Evolutionary conservation across 2,888 invertebrate species (phyloP), one percentile per base, ranked within the genome.

Genomic region (Lasioglossum figueresi): DNA sequence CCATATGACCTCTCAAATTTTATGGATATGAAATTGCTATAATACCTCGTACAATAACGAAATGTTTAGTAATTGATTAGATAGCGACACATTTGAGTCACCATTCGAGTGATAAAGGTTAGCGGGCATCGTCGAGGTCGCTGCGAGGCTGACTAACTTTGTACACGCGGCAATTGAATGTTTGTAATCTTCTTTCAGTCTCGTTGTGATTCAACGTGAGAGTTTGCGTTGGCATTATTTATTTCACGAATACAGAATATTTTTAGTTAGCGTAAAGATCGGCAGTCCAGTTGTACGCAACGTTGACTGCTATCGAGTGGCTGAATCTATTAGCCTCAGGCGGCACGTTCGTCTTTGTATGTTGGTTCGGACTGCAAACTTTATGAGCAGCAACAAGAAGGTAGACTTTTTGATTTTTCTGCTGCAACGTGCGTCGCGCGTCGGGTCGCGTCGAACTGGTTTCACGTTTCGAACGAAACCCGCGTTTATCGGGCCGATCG

Each of bases 381-480:
- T 2, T 48, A 48, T 48, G 8, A 48, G 48, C 23, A 48, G 6
- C 48, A 48, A 45, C 45, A 16, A 45, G 48, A 6, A 48, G 19
- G 19, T 48, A 48, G 23, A 52, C 19, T 52, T 8, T 52, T 52
- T 23, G 2, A 52, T 52, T 52, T 23, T 52, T n/a, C 5, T 52
- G 52, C 23, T 52, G 52, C 52, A 23, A 52, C 23, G 23, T 52
- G 23, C 8, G 52, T 31, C 34, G 66, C 34, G 66, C 66, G 34
- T 66, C 34, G 34, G 3, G 19, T 19, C 66, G 73, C 63, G 81
- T 80, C 82, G 82, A 73, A 83, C 83, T 83, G 83, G 83, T 83
- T 83, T 83, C 83, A n/a, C 71, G 71, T 81, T 76, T 83, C 83
- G 83, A 76, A 81, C 82, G 82, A 76, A 83, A 83, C 66, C 66